Base-by-base conservation (phyloP, 2,113 vertebrate species). In the Corythornis cristatus region DNA sequence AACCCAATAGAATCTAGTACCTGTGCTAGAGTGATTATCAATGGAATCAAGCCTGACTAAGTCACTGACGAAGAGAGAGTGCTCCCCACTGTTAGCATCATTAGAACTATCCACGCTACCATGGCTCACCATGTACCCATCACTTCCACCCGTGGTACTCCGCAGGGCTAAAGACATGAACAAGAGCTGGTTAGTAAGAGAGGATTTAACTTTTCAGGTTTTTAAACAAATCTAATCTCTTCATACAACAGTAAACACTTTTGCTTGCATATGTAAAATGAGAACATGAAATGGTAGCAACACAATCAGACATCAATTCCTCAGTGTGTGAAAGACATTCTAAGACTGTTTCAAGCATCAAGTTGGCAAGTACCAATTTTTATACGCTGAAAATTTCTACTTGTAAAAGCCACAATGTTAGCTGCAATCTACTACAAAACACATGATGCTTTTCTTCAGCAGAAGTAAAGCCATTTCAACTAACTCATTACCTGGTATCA, bases 71-170 rank as follows among this genome's bases (percentile, higher is more conserved):
- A 99, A 99, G 78, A 98, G 95, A 31, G 96, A 96, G 92, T 98
- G 98, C 87, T 98, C 98, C 95, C 98, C 98, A 88, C 89, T 97
- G 91, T 98, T 98, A 96, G 98, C 97, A 94, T 99, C 99, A 62
- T 97, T 98, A 74, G 98, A 98, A 97, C 98, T 99, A 98, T 99
- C 98, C 71, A 98, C 97, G 83, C 98, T 99, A 92, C 98, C 98
- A 46, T 98, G 98, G 98, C 99, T 99, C 96, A 98, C 97, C 76
- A 98, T 96, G 97, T 99, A 98, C 82, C 97, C 97, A 89, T 99
- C 98, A 95, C 97, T 97, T 97, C 97, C 94, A 97, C 96, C 96
- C 86, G 96, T 90, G 92, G 96, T 56, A 93, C 68, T 97, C 94
- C 51, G 97, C 90, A 96, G 96, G 95, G 87, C 98, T 98, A 91